These are phyloP conservation scores for Sebastes fasciatus DNA, from an alignment of 2,113 vertebrate species.

Conservation along the genomic window DNA sequence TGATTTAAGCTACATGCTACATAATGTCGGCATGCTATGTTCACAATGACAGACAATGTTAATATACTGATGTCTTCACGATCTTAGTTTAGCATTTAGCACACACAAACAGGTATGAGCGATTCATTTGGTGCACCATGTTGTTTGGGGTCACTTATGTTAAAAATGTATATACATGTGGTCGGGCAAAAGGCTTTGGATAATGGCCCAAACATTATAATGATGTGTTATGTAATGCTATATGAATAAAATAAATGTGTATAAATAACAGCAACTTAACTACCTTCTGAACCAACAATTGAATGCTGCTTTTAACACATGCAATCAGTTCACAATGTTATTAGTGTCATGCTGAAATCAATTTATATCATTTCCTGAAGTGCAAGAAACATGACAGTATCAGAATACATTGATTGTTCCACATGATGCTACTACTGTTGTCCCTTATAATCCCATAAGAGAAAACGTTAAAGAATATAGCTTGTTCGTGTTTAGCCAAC, in stretches of 20 bases:
- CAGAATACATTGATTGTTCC: slow-evolving; percentile 12
- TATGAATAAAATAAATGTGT: background rate
- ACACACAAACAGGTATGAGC: background rate
- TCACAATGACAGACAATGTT: background rate
- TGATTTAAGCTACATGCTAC: background rate
- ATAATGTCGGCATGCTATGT: background rate
- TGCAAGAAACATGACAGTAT: background rate
- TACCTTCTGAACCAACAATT: background rate
- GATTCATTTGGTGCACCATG: background rate
- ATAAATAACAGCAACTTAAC: background rate
- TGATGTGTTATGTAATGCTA: background rate
- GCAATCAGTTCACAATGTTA: background rate
- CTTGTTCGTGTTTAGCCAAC: background rate
- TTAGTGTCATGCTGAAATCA: slow-evolving; percentile 4
- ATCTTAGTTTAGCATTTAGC: background rate
- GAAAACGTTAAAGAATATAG: background rate
- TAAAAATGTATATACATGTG: background rate
- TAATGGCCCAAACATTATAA: background rate
- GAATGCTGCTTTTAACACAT: background rate
- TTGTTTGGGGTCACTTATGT: background rate
- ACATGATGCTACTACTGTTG: background rate
- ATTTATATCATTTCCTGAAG: slow-evolving; percentile 21
- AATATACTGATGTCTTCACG: background rate
- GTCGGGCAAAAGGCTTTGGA: background rate
- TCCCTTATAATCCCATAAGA: background rate